Conservation (phyloP, 2,888 invertebrate species). For the Ethmia dodecea region DNA sequence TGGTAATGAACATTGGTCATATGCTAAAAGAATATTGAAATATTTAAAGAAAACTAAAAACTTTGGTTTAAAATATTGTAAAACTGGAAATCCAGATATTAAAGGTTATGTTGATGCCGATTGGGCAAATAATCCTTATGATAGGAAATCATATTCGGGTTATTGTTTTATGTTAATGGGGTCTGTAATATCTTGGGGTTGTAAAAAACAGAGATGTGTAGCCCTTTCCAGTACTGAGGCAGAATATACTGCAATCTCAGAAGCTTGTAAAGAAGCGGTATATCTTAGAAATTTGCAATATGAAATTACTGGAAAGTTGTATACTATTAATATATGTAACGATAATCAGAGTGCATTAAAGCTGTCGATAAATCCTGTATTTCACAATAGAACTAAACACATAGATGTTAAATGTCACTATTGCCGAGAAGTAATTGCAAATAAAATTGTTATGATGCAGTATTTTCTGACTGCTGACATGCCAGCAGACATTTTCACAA, state of each 20-base stretch:
- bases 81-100: conserved; percentile 2
- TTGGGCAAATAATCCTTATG: conserved; percentile 8
- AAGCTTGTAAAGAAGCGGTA: conserved; percentile 11
- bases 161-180: conserved; percentile 3
- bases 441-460: conserved; percentile 4
- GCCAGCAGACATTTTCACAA: conserved; percentile 9
- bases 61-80: conserved; percentile 9
- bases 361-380: neutral
- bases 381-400: conserved; percentile 7
- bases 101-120: conserved; percentile 14
- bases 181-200: conserved; percentile 8
- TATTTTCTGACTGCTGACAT: conserved; percentile 8
- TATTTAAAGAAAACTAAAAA: conserved; percentile 11
- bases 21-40: conserved; percentile 9
- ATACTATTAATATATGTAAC: neutral
- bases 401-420: conserved; percentile 8
- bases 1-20: conserved; percentile 8
- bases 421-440: conserved; percentile 3
- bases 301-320: conserved; percentile 7
- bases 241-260: conserved; percentile 11
- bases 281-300: conserved; percentile 9
- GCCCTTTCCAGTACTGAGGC: conserved; percentile 8
- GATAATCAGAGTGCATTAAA: conserved; percentile 5
- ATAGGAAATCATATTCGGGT: conserved; percentile 15
- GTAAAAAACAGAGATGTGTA: conserved; percentile 10